phyloP scores from a whole-genome alignment of 2,113 vertebrate genomes.

The Trachemys scripta region DNA sequence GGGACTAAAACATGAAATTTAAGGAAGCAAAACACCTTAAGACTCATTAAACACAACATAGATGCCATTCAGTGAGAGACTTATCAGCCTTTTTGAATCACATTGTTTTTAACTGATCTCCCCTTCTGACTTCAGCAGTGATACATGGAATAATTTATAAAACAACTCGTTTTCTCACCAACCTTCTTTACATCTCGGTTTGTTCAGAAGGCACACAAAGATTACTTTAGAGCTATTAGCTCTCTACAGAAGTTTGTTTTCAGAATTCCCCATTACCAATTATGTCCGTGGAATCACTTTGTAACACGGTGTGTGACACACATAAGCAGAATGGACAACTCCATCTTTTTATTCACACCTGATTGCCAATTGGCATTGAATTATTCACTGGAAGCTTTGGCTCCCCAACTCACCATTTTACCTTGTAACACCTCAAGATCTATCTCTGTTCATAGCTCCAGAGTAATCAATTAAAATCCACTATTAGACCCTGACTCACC shows the following conservation, averaged over 20 bases:
- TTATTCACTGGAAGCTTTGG: constrained; percentile 2
- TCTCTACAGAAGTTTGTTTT: constrained; percentile 14
- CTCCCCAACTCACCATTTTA: not conserved
- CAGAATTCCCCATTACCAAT: not conserved
- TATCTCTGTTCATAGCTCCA: constrained; percentile 6
- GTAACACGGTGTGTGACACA: rapidly evolving
- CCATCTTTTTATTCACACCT: not conserved
- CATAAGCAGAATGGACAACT: not conserved
- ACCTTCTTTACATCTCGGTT: not conserved
- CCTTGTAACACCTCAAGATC: constrained; percentile 49
- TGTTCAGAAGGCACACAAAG: not conserved
- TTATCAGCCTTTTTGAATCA: not conserved
- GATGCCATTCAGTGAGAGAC: not conserved
- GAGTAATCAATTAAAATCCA: constrained; percentile 40
- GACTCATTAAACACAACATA: not conserved
- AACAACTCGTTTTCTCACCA: not conserved
- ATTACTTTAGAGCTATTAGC: not conserved
- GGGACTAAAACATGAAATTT: not conserved
- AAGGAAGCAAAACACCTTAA: not conserved
- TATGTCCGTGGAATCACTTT: constrained; percentile 17
- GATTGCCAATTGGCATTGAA: not conserved
- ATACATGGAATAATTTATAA: not conserved
- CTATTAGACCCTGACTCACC: not conserved
- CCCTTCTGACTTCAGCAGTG: not conserved
- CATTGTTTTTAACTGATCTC: not conserved